Conservation (phyloP, 2,797 vertebrate genomes). For the Sebastes hubbsi region DNA sequence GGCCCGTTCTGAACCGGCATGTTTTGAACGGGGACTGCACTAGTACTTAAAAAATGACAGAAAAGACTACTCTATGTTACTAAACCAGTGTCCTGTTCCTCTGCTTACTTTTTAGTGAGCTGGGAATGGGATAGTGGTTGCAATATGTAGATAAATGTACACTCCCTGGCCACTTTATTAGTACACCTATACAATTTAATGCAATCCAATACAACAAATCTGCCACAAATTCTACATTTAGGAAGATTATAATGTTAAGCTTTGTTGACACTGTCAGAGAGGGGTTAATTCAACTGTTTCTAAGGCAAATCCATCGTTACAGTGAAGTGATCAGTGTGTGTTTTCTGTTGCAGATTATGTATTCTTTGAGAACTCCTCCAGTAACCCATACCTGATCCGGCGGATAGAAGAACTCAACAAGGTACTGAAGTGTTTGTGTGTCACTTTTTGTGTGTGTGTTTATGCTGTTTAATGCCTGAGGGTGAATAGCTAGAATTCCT, state of each 20-base stretch:
- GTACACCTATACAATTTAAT: not conserved
- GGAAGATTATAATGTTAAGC: not conserved
- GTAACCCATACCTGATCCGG: constrained; percentile 97
- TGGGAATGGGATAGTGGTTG: not conserved
- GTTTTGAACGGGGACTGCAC: not conserved
- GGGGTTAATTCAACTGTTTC: not conserved
- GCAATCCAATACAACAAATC: not conserved
- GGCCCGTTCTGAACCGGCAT: not conserved
- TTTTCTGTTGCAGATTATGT: constrained; percentile 91
- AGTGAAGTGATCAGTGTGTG: constrained; percentile 13
- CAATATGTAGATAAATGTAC: not conserved
- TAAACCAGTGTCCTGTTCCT: not conserved
- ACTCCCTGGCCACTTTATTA: not conserved
- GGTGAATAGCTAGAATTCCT: constrained; percentile 67
- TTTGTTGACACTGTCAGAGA: not conserved
- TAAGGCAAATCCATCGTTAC: no score
- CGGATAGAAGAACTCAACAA: constrained; percentile 99
- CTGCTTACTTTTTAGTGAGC: not conserved
- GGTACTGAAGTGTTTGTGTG: constrained; percentile 79
- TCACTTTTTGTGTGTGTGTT: constrained; percentile 19
- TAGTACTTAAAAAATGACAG: not conserved
- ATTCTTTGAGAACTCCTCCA: constrained; percentile 98
- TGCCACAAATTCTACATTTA: not conserved
- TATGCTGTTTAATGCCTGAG: constrained; percentile 22
- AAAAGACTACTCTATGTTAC: not conserved